phyloP scores from a whole-genome alignment of 2,888 invertebrate species.

The Psylliodes chrysocephalus region DNA sequence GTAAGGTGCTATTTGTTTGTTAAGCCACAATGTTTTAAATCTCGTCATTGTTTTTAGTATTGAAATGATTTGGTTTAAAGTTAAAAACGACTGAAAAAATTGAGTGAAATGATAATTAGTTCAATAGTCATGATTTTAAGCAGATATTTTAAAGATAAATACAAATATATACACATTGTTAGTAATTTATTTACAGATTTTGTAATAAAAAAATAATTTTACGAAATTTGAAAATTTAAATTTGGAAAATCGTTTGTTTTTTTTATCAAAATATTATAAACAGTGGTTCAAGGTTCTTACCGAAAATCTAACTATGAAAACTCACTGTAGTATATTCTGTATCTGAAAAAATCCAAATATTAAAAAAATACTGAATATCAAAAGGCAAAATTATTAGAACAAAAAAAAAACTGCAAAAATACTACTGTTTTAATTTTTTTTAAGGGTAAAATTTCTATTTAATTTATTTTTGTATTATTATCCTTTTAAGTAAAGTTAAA shows the following conservation, averaged over 20 bases:
- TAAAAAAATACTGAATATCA: slow-evolving; percentile 11
- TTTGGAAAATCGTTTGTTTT: slow-evolving; percentile 13
- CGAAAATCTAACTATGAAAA: slow-evolving; percentile 27
- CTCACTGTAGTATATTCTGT: slow-evolving; percentile 26
- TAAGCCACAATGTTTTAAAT: too few relatives aligned
- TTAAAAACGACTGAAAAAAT: too few relatives aligned
- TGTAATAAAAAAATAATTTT: slow-evolving; percentile 5
- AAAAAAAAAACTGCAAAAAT: not conserved
- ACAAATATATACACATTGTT: slow-evolving; percentile 3
- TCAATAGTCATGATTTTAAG: too few relatives aligned
- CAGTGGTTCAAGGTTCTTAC: slow-evolving; percentile 16
- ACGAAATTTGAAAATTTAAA: slow-evolving; percentile 21
- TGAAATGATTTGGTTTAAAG: too few relatives aligned
- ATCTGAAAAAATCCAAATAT: slow-evolving; percentile 26
- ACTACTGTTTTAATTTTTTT: not conserved
- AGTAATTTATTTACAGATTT: slow-evolving; percentile 19
- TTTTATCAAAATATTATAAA: not conserved
- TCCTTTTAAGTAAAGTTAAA: too few relatives aligned
- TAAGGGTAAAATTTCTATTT: too few relatives aligned
- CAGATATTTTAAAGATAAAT: too few relatives aligned
- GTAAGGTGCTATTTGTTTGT: too few relatives aligned
- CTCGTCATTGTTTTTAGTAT: too few relatives aligned
- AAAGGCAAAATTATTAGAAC: too few relatives aligned
- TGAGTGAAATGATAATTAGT: too few relatives aligned
- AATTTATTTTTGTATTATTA: too few relatives aligned